phyloP scores from a whole-genome alignment of 2,797 vertebrate genomes.

The Melanotaenia boesemani region DNA sequence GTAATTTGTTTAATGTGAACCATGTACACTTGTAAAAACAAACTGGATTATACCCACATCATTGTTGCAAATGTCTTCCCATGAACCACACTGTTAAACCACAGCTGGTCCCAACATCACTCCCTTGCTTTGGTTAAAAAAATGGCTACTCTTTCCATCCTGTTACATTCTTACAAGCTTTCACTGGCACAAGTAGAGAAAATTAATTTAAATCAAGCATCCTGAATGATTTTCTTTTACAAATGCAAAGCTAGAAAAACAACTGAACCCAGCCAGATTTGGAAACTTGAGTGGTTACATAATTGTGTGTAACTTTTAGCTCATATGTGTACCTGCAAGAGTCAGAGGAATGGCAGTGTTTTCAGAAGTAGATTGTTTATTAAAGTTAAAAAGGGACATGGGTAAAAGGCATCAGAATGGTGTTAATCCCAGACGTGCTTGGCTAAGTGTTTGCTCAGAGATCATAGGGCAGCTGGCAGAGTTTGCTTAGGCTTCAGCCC shows the following conservation, averaged over 20 bases:
- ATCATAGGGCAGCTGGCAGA: slow-evolving; percentile 72
- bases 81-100: slow-evolving; percentile 65
- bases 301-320: slow-evolving; percentile 56
- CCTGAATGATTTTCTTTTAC: slow-evolving; percentile 15
- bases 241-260: slow-evolving; percentile 26
- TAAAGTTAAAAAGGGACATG: slow-evolving; percentile 26
- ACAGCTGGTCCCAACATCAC: slow-evolving; percentile 68
- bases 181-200: slow-evolving; percentile 13
- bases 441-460: slow-evolving; percentile 68
- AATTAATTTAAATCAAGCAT: background rate
- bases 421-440: slow-evolving; percentile 58
- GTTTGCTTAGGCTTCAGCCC: slow-evolving; percentile 75
- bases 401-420: slow-evolving; percentile 43
- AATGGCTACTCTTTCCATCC: slow-evolving; percentile 19
- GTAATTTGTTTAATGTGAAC: slow-evolving; percentile 54
- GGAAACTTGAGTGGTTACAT: slow-evolving; percentile 54
- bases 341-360: slow-evolving; percentile 36
- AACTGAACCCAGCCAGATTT: slow-evolving; percentile 40
- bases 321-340: slow-evolving; percentile 49
- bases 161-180: slow-evolving; percentile 35
- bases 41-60: slow-evolving; percentile 61
- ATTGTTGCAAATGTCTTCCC: slow-evolving; percentile 66
- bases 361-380: slow-evolving; percentile 48
- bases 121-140: slow-evolving; percentile 7
- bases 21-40: slow-evolving; percentile 58